These are phyloP conservation scores for Chironomus striatipennis DNA, from an alignment of 1,140 invertebrate species.

Conservation along the genomic window DNA sequence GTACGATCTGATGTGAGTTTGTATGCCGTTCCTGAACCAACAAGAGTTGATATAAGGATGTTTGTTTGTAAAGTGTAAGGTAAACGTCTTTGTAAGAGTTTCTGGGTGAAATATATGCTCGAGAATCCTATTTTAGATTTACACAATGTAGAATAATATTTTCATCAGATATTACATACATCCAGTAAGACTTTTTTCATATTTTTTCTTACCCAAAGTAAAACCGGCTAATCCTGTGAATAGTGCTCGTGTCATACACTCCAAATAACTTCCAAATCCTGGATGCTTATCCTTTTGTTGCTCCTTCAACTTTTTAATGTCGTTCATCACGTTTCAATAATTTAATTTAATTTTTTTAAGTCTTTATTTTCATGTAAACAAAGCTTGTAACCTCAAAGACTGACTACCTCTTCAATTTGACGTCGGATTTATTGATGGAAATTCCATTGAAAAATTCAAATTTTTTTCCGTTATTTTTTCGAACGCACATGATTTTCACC, in stretches of 20 bases:
- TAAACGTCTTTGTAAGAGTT: constrained; percentile 36
- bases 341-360: not conserved
- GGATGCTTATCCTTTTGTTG: constrained; percentile 42
- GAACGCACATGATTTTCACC: no score
- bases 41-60: constrained; percentile 38
- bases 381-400: no score
- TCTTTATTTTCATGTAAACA: no score
- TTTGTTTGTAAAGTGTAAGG: constrained; percentile 39
- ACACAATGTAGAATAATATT: constrained; percentile 20
- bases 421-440: no score
- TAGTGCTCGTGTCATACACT: constrained; percentile 45
- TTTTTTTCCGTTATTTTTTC: no score
- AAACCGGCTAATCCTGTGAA: constrained; percentile 43
- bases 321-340: constrained; percentile 33
- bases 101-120: constrained; percentile 40
- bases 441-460: no score
- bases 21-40: constrained; percentile 37
- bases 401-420: no score
- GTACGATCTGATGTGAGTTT: constrained; percentile 40
- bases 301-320: constrained; percentile 39
- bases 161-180: not conserved
- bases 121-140: constrained; percentile 39
- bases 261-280: constrained; percentile 44
- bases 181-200: no score
- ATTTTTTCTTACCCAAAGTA: constrained; percentile 40